Percentiles rank a stretch among this genome's conserved stretches.
Evolutionary conservation across 2,797 vertebrate genomes (phyloP).

Genomic region (Salmo trutta): DNA sequence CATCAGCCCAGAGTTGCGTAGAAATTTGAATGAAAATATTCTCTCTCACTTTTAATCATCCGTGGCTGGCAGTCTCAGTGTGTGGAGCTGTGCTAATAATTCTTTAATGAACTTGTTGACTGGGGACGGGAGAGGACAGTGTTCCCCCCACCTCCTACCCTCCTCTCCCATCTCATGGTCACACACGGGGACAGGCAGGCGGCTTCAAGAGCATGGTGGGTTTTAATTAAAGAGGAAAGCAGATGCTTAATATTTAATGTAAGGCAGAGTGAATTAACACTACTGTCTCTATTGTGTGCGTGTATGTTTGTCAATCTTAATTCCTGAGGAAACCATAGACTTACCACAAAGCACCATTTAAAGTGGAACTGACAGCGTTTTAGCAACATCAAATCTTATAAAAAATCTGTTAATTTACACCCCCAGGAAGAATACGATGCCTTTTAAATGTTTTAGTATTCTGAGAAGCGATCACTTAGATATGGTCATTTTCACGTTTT

Average conservation of each 20-base stretch:
- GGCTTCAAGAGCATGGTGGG: conserved; percentile 52
- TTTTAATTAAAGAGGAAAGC: conserved; percentile 62
- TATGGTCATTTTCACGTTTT: too few species aligned
- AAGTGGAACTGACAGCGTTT: too few species aligned
- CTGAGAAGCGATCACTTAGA: too few species aligned
- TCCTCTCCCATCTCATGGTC: conserved; percentile 66
- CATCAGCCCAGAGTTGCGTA: conserved; percentile 57
- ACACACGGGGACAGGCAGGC: conserved; percentile 30
- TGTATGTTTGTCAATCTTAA: background rate
- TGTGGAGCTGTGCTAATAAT: conserved; percentile 72
- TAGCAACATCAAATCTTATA: too few species aligned
- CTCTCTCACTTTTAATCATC: conserved; percentile 69
- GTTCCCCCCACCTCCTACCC: conserved; percentile 27
- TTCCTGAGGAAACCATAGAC: background rate
- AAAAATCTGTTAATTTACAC: too few species aligned
- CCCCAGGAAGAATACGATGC: too few species aligned
- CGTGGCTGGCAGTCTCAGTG: conserved; percentile 54
- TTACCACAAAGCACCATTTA: too few species aligned
- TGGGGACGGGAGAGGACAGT: conserved; percentile 71
- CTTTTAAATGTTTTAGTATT: too few species aligned
- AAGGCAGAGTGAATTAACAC: conserved; percentile 38
- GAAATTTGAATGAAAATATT: conserved; percentile 64
- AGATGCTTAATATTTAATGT: conserved; percentile 47
- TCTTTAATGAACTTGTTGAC: conserved; percentile 89
- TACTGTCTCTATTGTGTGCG: background rate